A percentile compares a stretch with the other conserved stretches of the same genome.
Conservation (phyloP, 2,797 vertebrate genomes). For the Catharus ustulatus region DNA sequence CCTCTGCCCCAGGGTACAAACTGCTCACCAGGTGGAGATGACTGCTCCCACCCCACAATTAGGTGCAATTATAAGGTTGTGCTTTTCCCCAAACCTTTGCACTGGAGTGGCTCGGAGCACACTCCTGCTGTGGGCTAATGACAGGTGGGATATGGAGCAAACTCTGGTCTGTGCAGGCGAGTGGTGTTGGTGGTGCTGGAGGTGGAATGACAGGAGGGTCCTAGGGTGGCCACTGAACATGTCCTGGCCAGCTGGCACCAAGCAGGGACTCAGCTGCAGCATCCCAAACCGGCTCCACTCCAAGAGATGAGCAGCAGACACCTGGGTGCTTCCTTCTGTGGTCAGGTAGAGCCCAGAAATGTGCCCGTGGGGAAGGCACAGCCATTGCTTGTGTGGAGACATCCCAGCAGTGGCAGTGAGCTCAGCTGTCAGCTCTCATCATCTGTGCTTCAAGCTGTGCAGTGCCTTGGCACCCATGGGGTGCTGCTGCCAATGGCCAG, state of each 20-base stretch:
- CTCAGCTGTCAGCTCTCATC: neutral
- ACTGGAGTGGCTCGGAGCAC: neutral
- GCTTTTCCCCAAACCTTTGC: neutral
- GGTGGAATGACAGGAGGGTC: neutral
- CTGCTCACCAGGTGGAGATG: neutral
- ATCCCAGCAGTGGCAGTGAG: neutral
- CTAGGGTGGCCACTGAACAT: neutral
- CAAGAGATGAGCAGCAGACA: neutral
- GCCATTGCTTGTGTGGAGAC: neutral
- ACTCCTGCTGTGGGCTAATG: fast-evolving
- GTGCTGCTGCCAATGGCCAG: neutral
- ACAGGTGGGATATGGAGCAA: neutral
- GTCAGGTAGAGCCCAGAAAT: neutral
- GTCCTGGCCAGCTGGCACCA: neutral
- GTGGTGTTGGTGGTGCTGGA: neutral
- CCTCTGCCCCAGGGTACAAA: neutral
- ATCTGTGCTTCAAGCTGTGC: neutral
- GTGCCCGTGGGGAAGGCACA: neutral
- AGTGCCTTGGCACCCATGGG: neutral
- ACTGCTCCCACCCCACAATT: neutral
- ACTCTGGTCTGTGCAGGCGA: fast-evolving
- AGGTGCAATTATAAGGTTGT: neutral
- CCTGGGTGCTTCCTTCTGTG: neutral
- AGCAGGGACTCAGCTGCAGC: neutral
- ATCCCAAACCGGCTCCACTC: neutral